These are phyloP conservation scores for Metaphire vulgaris DNA, from an alignment of 1,140 invertebrate species.

Conservation along the genomic window DNA sequence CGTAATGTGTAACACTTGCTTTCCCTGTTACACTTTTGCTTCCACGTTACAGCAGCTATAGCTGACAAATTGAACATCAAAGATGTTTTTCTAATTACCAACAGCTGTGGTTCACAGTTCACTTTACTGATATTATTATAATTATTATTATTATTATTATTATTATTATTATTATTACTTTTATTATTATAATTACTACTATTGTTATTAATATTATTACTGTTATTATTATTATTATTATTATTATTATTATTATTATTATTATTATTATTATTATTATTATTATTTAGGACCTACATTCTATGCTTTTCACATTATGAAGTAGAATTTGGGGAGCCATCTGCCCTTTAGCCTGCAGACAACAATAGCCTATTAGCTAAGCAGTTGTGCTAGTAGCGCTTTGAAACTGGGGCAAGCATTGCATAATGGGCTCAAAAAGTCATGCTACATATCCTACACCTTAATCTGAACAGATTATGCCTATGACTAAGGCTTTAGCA, in stretches of 20 bases:
- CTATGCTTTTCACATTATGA: too few species aligned
- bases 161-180: background rate
- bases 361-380: too few species aligned
- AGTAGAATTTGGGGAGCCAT: too few species aligned
- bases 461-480: too few species aligned
- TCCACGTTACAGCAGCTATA: background rate
- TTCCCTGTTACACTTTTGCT: background rate
- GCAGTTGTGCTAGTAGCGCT: too few species aligned
- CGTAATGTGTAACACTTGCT: background rate
- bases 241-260: background rate
- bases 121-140: background rate
- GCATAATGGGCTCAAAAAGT: too few species aligned
- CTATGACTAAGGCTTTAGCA: too few species aligned
- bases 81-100: background rate
- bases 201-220: constrained; percentile 13
- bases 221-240: constrained; percentile 2
- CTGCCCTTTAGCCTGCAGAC: too few species aligned
- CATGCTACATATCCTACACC: too few species aligned
- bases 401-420: too few species aligned
- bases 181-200: constrained; percentile 3
- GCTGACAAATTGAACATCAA: background rate
- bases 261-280: too few species aligned
- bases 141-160: background rate
- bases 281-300: too few species aligned
- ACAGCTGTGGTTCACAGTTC: background rate